phyloP scores from a whole-genome alignment of 2,113 vertebrate genomes.

The Stigmatopora nigra region DNA sequence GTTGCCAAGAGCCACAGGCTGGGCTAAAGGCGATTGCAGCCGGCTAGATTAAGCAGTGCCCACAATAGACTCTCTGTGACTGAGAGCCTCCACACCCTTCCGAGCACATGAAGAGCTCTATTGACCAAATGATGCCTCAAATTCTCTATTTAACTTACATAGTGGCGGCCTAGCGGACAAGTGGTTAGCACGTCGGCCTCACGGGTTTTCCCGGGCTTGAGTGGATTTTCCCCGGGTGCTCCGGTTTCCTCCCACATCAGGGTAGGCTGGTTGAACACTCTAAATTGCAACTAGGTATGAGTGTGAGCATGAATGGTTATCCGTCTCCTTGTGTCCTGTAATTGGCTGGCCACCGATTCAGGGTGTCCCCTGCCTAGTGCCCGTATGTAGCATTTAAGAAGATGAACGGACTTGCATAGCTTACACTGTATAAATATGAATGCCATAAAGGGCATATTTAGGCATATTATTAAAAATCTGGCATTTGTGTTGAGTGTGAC shows the following conservation, averaged over 20 bases:
- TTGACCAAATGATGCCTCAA: slow-evolving; percentile 45
- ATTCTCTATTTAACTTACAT: slow-evolving; percentile 7
- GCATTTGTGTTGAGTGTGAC: background rate
- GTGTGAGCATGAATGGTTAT: too few species aligned
- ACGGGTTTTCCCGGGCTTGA: too few species aligned
- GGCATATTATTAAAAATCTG: slow-evolving; percentile 5
- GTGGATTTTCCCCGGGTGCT: too few species aligned
- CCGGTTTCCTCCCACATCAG: too few species aligned
- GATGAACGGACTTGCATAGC: background rate
- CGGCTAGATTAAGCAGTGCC: slow-evolving; percentile 40
- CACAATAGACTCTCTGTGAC: slow-evolving; percentile 65
- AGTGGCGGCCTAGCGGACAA: too few species aligned
- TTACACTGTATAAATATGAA: slow-evolving; percentile 14
- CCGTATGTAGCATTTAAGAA: too few species aligned
- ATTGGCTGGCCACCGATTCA: too few species aligned
- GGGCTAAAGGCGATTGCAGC: slow-evolving; percentile 57
- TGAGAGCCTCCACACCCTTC: slow-evolving; percentile 43
- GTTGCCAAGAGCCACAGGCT: slow-evolving; percentile 67
- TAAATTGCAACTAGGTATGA: too few species aligned
- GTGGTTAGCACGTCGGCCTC: too few species aligned
- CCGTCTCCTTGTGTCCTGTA: too few species aligned
- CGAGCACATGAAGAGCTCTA: slow-evolving; percentile 53
- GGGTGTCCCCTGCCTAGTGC: too few species aligned
- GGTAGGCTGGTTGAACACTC: too few species aligned
- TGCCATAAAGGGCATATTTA: background rate